Evolutionary conservation across 23 tunicate genomes (phyloP), one percentile per base, ranked within the genome.

Genomic region (Oikopleura vanhoeffeni): DNA sequence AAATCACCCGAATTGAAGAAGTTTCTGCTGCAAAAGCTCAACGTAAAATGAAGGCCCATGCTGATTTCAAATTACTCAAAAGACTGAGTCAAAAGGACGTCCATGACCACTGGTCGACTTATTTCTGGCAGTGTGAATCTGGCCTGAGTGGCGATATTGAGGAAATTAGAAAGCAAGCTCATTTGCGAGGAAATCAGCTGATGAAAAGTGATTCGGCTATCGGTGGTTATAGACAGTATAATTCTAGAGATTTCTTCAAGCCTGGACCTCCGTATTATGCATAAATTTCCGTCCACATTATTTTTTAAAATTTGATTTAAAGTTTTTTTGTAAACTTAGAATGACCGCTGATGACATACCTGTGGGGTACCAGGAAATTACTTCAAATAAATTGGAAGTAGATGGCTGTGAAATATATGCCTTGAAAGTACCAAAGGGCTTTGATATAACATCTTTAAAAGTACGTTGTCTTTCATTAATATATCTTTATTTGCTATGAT

Each of bases 51-150:
- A 71, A 71, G 34, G 79, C 36, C 3, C 79, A 30, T 18, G 34
- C 27, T 28, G 35, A 18, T 30, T 71, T 71, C 38, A 18, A 30
- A 2, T 30, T 71, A 3, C 36, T 71, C 36, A 71, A 71, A 71
- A 33, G 79, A 71, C 79, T 71, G 38, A 71, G 79, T 38, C 79
- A 71, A 4, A 71, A 71, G 32, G 38, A 18, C 38, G 35, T 71
- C 79, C 79, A 71, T 71, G 79, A 71, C 36, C 38, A 71, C 38
- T 71, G 79, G 79, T 13, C 34, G 3, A 71, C 79, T 24, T 71
- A 32, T 4, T 71, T 71, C 38, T 71, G 79, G 79, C 79, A 71
- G 38, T 71, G 79, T 30, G 79, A 71, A 38, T 38, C 27, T 4
- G 79, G 79, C 34, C 79, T 71, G 34, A 32, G 79, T 32, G 38